Base-by-base conservation (phyloP, 1,140 invertebrate species). In the Pseudomyrmex sp. region DNA sequence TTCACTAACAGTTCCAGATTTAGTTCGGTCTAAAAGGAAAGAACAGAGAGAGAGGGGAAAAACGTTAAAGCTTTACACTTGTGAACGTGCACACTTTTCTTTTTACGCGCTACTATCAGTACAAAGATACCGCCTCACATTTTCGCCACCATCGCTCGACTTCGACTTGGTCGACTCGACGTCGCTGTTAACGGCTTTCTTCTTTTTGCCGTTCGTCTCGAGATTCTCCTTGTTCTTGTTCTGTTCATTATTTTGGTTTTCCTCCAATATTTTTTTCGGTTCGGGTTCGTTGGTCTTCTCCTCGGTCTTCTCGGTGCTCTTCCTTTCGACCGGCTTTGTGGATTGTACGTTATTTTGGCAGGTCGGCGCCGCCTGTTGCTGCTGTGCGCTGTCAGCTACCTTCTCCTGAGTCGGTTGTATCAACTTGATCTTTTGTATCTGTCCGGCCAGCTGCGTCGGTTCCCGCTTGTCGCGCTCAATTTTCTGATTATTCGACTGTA, bases 1-100 rank as follows among this genome's bases (percentile, higher is more conserved):
- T 97, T 96, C 0, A 97, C 95, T 72, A 95, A 87, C 7, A 96
- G 89, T 73, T 96, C 95, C 68, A 94, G 86, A 89, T 93, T 94
- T 46, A 94, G 65, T 83, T 94, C 93, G 7, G 89, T 88, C 93
- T 94, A 84, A 23, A 90, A 92, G 35, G 35, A 35, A 35, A 35
- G 35, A 35, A 35, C 35, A 35, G 35, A 35, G 35, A 35, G 4
- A 9, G 12, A 2, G 18, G 0, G 35, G 62, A 65, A 23, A 35
- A 82, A 65, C 44, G 13, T 18, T 83, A 48, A 52, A 20, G 62
- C 23, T 56, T 75, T 7, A 54, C 20, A 13, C 10, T 10, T 50
- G 13, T 44, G 20, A 15, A 61, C 13, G 23, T 50, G 1, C 26
- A 0, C 18, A 1, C 18, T n/a, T 23, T 56, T 59, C 9, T 35